Base-by-base conservation (phyloP, 64 coral and sea anemone species). In the Montipora capricornis region DNA sequence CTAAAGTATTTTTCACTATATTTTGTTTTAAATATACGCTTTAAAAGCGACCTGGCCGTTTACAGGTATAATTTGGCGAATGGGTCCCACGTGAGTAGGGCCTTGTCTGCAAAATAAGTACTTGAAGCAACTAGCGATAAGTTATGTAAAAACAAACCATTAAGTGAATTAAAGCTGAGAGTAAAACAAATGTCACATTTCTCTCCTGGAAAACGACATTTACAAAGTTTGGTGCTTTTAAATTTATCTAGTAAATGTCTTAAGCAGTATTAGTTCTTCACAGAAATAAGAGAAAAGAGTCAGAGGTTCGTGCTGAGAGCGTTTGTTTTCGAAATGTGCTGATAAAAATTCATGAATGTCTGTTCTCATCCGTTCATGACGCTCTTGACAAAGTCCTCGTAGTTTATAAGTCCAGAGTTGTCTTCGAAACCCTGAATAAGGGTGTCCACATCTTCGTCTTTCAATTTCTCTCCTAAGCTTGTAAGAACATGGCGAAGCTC, bases 361-460 rank as follows among this genome's bases (percentile, higher is more conserved):
- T 86, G 82, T 86, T 86, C n/a, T 71, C 19, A 86, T 47, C 93
- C 93, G 16, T 86, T 90, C 84, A 98, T 75, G 53, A 98, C 96
- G 46, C 77, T 92, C n/a, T 76, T 83, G 19, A 98, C 91, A 73
- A 98, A 98, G 4, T 98, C 92, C 82, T 98, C 96, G 70, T 93
- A 98, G 81, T 79, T 76, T 71, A 98, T 98, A 67, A 92, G 96
- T 52, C 96, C 96, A 15, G 80, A 67, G 80, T 98, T 98, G 16
- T 98, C 96, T 49, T 98, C 96, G 7, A 98, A 92, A 13, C 93
- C 96, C 77, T 98, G 96, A 92, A 98, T 79, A 22, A 98, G 89
- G 4, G 68, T 62, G 61, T 98, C 96, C 2, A 98, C 96, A 50
- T 98, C 93, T 92, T 95, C 93, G 59, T 98, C 96, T 3, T 80